Percentiles rank a stretch among this genome's conserved stretches.
phyloP scores from a whole-genome alignment of 2,888 invertebrate species.

The Cloeon dipterum region DNA sequence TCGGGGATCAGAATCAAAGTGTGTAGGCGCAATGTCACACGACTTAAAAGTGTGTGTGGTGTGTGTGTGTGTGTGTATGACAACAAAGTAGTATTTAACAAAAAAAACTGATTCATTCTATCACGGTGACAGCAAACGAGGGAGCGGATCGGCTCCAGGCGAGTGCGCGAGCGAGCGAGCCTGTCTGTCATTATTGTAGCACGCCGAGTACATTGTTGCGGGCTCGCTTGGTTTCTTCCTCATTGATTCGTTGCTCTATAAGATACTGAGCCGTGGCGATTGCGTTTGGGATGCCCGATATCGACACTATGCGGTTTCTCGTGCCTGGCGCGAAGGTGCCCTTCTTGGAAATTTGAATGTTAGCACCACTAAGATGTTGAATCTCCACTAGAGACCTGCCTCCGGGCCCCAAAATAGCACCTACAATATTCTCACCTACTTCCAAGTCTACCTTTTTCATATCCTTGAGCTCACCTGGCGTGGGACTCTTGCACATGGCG shows the following conservation, averaged over 20 bases:
- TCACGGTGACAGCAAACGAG: no score
- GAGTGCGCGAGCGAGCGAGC: no score
- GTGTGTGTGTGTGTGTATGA: no score
- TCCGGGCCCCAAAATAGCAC: constrained; percentile 91
- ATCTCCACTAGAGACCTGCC: constrained; percentile 92
- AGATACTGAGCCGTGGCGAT: constrained; percentile 83
- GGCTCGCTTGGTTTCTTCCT: constrained; percentile 87
- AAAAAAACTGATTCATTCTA: no score
- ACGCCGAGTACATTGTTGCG: constrained; percentile 34
- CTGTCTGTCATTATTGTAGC: constrained; percentile 3
- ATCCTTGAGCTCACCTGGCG: constrained; percentile 54
- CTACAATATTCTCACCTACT: constrained; percentile 85
- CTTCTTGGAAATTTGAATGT: constrained; percentile 96
- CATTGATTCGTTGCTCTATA: constrained; percentile 89
- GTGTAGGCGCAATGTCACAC: no score
- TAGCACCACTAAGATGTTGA: constrained; percentile 90
- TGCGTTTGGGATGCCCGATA: constrained; percentile 70
- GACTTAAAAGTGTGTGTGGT: no score
- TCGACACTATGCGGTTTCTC: constrained; percentile 90
- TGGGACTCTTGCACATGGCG: constrained; percentile 48
- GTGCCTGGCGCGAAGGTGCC: constrained; percentile 94
- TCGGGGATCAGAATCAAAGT: no score
- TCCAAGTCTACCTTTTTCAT: constrained; percentile 69
- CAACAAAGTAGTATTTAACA: no score
- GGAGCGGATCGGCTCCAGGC: no score